These are phyloP conservation scores for Scytalopus superciliaris DNA, from an alignment of 2,113 vertebrate species.

Conservation along the genomic window DNA sequence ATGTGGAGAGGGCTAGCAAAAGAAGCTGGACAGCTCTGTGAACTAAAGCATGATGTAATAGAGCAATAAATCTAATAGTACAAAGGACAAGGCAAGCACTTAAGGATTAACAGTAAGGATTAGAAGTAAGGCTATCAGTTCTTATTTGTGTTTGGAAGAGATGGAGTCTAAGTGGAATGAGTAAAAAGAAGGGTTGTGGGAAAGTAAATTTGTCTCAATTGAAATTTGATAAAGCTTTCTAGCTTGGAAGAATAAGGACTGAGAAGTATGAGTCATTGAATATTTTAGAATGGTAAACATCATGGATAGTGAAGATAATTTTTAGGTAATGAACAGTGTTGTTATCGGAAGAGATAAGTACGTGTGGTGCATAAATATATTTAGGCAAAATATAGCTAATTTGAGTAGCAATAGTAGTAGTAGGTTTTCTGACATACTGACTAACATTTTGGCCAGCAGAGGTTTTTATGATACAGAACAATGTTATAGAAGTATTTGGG, in stretches of 20 bases:
- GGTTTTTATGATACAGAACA: background rate
- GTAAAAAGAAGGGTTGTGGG: background rate
- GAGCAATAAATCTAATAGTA: background rate
- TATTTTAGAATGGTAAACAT: background rate
- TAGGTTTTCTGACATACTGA: background rate
- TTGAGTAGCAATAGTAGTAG: background rate
- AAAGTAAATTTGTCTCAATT: background rate
- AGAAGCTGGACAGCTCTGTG: background rate
- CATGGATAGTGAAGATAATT: background rate
- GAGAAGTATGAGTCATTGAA: background rate
- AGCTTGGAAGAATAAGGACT: background rate
- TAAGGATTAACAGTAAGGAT: background rate
- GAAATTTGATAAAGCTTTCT: background rate
- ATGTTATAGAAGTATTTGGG: background rate
- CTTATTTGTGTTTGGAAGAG: background rate
- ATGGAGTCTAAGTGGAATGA: background rate
- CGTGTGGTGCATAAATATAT: background rate
- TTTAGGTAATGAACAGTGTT: background rate
- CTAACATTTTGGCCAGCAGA: fast-evolving
- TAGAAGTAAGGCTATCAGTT: background rate
- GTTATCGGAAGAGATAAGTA: background rate
- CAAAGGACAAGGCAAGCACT: background rate
- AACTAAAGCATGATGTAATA: background rate
- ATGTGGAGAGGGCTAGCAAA: background rate
- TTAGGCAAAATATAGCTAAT: background rate